These are phyloP conservation scores for Talpa occidentalis DNA, from an alignment of 2,113 vertebrate genomes.

Conservation along the genomic window DNA sequence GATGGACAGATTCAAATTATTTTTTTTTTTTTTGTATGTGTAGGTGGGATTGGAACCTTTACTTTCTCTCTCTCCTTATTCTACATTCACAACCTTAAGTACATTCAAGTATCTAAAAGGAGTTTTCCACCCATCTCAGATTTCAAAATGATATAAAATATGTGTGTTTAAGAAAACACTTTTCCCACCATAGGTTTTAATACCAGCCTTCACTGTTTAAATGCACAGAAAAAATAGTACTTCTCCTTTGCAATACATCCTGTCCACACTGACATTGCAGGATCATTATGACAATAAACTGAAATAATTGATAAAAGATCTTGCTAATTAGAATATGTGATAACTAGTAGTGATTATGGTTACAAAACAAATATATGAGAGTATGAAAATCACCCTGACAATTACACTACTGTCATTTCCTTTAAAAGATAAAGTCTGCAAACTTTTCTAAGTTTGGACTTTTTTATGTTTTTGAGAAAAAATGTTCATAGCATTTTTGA, in stretches of 20 bases:
- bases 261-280: neutral
- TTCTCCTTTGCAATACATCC: neutral
- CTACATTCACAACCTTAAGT: neutral
- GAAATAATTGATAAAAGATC: neutral
- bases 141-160: slow-evolving; percentile 38
- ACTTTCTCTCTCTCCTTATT: neutral
- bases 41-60: neutral
- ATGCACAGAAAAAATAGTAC: neutral
- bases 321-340: neutral
- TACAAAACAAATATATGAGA: neutral
- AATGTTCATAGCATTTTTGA: neutral
- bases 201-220: neutral
- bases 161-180: slow-evolving; percentile 2
- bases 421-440: neutral
- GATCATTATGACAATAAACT: neutral
- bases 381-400: neutral
- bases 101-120: neutral
- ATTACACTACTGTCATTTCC: neutral
- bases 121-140: neutral
- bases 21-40: neutral
- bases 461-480: neutral
- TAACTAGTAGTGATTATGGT: neutral
- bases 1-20: neutral
- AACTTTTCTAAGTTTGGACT: neutral
- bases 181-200: neutral